Evolutionary conservation across 2,797 vertebrate genomes (phyloP), one percentile per base, ranked within the genome.

Genomic region (Protonibea diacanthus): DNA sequence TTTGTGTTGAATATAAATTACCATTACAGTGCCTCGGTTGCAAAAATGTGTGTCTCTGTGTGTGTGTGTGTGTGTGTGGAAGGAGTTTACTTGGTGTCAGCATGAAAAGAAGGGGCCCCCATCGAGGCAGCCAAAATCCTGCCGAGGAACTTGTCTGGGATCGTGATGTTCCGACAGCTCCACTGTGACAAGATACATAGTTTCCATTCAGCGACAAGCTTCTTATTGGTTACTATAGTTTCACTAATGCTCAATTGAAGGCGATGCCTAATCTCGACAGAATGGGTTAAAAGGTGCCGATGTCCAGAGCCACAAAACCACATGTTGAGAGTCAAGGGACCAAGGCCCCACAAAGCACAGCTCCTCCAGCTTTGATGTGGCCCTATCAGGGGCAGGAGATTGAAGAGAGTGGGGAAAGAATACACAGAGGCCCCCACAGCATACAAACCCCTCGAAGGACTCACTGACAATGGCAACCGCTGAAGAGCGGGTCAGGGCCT

Each of bases 211-310:
- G 95, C 89, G 81, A 95, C 95, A 94, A 96, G 96, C 96, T 98
- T 97, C 98, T 99, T 99, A 99, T 96, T 94, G 96, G 98, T 99
- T 99, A 99, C 98, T 98, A 99, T 99, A 99, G 98, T 99, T 98
- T 98, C 97, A 95, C 97, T 99, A 99, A 98, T 97, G 97, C 97
- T 95, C 96, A 97, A 96, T 97, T 96, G 97, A 96, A 97, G 96
- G 96, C 95, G 85, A 94, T 95, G 95, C 96, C 97, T 99, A 99
- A 99, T 97, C 98, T 98, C 93, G 94, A 96, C 96, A 98, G 97
- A 99, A 99, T 99, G 97, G 97, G 97, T 98, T 98, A 98, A 98
- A 99, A 98, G 97, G 97, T 97, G 96, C 97, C 97, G 97, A 97
- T 97, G 96, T 97, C 97, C 96, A 95, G 93, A 96, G 96, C 96